phyloP scores from a whole-genome alignment of 2,797 vertebrate species.

The Dipus sagitta region DNA sequence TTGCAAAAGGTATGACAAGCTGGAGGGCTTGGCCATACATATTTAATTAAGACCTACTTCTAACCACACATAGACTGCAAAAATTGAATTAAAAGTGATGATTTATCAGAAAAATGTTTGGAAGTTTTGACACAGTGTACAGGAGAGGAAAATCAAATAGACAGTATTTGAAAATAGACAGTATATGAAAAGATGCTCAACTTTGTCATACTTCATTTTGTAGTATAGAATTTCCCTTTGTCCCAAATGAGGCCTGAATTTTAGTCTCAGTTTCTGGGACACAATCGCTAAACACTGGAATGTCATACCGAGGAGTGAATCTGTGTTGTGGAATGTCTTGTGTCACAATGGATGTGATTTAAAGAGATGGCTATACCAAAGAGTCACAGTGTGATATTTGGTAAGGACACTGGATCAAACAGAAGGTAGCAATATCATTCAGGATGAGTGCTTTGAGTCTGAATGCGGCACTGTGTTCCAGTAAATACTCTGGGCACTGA shows the following conservation, averaged over 20 bases:
- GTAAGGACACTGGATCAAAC: neutral
- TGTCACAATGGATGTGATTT: neutral
- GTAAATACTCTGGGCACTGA: neutral
- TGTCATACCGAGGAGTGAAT: neutral
- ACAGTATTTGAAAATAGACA: neutral
- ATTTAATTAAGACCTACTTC: neutral
- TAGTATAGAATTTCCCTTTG: neutral
- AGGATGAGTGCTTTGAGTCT: neutral
- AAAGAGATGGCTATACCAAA: neutral
- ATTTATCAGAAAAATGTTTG: neutral
- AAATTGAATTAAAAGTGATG: neutral
- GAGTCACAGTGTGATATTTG: neutral
- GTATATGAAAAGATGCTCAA: neutral
- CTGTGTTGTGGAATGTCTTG: neutral
- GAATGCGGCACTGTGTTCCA: neutral
- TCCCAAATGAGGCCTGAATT: neutral
- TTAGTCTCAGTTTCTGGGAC: neutral
- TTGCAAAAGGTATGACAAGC: neutral
- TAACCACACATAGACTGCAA: neutral
- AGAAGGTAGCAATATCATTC: neutral
- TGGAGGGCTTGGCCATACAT: neutral
- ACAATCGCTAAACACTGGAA: neutral
- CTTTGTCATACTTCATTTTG: neutral
- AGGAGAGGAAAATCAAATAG: constrained; percentile 13
- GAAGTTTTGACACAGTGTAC: neutral